Evolutionary conservation across 1,140 invertebrate genomes (phyloP), one percentile per base, ranked within the genome.

Genomic region (Drosophila bocqueti): DNA sequence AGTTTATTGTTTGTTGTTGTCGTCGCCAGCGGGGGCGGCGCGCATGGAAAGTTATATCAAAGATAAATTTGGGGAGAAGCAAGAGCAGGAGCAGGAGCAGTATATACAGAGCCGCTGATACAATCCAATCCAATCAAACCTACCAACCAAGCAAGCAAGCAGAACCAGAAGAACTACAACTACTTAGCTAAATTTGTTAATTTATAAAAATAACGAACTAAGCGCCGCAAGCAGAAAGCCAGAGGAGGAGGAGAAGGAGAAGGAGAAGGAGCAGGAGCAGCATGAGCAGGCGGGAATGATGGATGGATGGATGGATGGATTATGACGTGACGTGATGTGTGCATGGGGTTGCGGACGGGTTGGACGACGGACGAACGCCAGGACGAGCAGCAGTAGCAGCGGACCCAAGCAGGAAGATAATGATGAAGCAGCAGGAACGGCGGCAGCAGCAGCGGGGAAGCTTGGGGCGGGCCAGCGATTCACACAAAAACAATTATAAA

Each of bases 171-270:
- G 69, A 83, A 87, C 84, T 81, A 90, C 85, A 85, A 89, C 85
- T 89, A 89, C 82, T 90, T 90, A 90, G 85, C 86, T 85, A 90
- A 90, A 90, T 90, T 90, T 90, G 85, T 90, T 90, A 90, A 90
- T 91, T 91, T 90, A 85, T 91, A 85, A 90, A 80, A 82, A 85
- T 84, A 89, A 90, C 84, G 77, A 89, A 89, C 85, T 90, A 89
- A 89, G 83, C 80, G 64, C 69, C 79, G 83, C 76, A 78, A 78
- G 55, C 69, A 75, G 58, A 26, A 62, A 62, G 67, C 55, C 67
- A 73, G 81, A 55, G 52, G 10, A 54, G 46, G 15, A 26, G 24
- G 3, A 47, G 15, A 3, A 13, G 9, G 31, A 26, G 24, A 1
- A 26, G 13, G 13, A 46, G 4, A 0, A 21, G 68, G 59, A 73